phyloP scores from a whole-genome alignment of 1,140 invertebrate species.

The Caenorhabditis brenneri region DNA sequence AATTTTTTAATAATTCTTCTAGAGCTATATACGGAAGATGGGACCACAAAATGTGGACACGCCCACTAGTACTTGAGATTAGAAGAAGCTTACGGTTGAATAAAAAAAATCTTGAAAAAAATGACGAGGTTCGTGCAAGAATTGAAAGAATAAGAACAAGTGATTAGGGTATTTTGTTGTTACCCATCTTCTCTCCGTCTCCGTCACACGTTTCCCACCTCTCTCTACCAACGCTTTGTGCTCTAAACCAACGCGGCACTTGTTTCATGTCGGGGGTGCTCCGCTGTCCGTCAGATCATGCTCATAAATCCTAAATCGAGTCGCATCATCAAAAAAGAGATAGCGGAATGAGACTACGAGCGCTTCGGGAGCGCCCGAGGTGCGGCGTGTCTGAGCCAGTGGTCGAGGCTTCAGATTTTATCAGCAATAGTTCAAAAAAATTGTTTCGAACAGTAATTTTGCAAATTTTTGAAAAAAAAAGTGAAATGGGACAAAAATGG shows the following conservation, averaged over 20 bases:
- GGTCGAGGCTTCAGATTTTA: too few relatives aligned
- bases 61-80: too few relatives aligned
- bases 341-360: background rate
- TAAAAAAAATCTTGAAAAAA: too few relatives aligned
- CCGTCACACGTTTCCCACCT: background rate
- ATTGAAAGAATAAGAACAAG: background rate
- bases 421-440: too few relatives aligned
- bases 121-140: too few relatives aligned
- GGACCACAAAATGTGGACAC: too few relatives aligned
- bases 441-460: too few relatives aligned
- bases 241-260: constrained; percentile 35
- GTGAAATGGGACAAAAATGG: background rate
- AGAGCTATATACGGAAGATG: too few relatives aligned
- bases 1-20: too few relatives aligned
- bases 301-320: constrained; percentile 42
- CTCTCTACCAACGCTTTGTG: background rate
- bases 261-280: constrained; percentile 41
- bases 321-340: constrained; percentile 38
- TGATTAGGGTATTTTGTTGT: constrained; percentile 15
- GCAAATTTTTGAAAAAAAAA: background rate
- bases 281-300: constrained; percentile 28
- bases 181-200: background rate
- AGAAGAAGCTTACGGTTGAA: too few relatives aligned
- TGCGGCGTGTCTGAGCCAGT: background rate
- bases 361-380: background rate